Percentiles rank a stretch among this genome's conserved stretches.
phyloP scores from a whole-genome alignment of 2,888 invertebrate genomes.

The Acleris holmiana region DNA sequence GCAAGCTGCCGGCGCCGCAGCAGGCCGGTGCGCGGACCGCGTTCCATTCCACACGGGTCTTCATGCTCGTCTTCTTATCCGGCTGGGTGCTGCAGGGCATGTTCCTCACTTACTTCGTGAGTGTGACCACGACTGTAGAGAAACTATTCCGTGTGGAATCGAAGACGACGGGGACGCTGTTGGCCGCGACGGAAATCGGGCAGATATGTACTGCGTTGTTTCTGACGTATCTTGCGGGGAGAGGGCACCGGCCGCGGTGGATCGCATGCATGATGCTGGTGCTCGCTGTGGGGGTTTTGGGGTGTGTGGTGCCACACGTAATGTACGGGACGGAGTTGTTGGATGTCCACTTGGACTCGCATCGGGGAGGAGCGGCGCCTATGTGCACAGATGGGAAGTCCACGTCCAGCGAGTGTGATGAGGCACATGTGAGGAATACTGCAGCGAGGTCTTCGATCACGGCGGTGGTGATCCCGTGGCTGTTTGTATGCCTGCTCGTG shows the following conservation, averaged over 20 bases:
- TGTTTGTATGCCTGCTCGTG: slow-evolving; percentile 93
- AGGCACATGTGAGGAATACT: slow-evolving; percentile 86
- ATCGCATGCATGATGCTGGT: slow-evolving; percentile 96
- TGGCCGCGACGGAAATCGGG: slow-evolving; percentile 96
- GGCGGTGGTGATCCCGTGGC: slow-evolving; percentile 92
- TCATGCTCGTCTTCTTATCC: slow-evolving; percentile 94
- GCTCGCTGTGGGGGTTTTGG: slow-evolving; percentile 93
- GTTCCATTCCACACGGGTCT: slow-evolving; percentile 94
- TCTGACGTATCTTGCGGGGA: slow-evolving; percentile 94
- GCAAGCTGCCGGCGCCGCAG: slow-evolving; percentile 86
- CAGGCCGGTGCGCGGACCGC: slow-evolving; percentile 86
- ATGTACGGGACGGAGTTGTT: slow-evolving; percentile 91
- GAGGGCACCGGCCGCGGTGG: slow-evolving; percentile 96
- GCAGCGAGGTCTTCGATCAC: slow-evolving; percentile 90
- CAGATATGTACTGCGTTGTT: slow-evolving; percentile 95
- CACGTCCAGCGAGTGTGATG: slow-evolving; percentile 78
- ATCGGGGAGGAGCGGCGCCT: slow-evolving; percentile 67
- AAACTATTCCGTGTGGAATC: slow-evolving; percentile 96
- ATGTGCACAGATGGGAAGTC: slow-evolving; percentile 60
- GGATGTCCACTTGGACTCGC: slow-evolving; percentile 66
- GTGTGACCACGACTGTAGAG: slow-evolving; percentile 96
- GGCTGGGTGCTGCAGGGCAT: slow-evolving; percentile 95
- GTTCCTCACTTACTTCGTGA: slow-evolving; percentile 97
- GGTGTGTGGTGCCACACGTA: slow-evolving; percentile 94
- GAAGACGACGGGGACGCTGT: slow-evolving; percentile 94